Evolutionary conservation across 2,888 invertebrate species (phyloP).

Genomic region (Junonia oenone): DNA sequence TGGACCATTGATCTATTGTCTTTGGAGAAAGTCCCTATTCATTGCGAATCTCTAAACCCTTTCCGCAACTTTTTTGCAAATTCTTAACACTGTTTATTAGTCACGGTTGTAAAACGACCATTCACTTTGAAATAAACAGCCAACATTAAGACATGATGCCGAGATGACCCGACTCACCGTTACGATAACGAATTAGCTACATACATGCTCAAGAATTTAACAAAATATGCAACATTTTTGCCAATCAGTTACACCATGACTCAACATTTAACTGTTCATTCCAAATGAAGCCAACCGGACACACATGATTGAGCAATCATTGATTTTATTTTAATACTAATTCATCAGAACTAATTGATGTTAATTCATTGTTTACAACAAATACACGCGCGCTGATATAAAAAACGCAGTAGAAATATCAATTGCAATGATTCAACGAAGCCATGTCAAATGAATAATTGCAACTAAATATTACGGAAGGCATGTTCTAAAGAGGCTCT

Average conservation of each 20-base stretch:
- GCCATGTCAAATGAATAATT: conserved; percentile 67
- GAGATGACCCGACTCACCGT: not conserved
- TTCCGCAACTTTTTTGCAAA: conserved; percentile 46
- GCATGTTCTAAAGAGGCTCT: conserved; percentile 38
- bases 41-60: conserved; percentile 57
- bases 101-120: conserved; percentile 12
- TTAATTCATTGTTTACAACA: conserved; percentile 21
- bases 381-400: conserved; percentile 10
- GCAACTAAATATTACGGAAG: conserved; percentile 61
- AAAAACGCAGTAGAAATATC: conserved; percentile 23
- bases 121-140: conserved; percentile 9
- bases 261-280: not conserved
- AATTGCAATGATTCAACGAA: conserved; percentile 56
- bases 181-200: not conserved
- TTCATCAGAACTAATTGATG: conserved; percentile 14
- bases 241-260: not conserved
- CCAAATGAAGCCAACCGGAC: conserved; percentile 5
- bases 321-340: conserved; percentile 9
- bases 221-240: not conserved
- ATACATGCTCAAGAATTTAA: not conserved
- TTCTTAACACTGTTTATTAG: conserved; percentile 29
- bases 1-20: conserved; percentile 43
- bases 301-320: conserved; percentile 19
- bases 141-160: not conserved
- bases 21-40: conserved; percentile 58